Evolutionary conservation across 2,113 vertebrate genomes (phyloP).

Genomic region (Todiramphus saurophagus): DNA sequence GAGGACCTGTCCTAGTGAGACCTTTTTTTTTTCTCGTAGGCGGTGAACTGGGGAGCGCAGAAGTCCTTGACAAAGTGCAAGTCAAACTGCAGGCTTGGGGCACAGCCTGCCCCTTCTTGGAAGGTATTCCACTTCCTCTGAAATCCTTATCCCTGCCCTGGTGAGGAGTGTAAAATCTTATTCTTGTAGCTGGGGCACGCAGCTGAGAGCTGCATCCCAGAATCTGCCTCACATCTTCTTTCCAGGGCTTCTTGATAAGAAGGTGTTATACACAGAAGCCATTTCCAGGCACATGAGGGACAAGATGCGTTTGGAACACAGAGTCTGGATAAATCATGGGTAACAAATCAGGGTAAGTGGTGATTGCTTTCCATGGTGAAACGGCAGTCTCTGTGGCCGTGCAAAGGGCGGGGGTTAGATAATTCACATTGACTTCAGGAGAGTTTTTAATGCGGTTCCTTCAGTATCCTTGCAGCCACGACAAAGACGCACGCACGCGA

Average conservation of each 20-base stretch:
- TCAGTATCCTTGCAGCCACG: not conserved
- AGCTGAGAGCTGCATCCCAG: not conserved
- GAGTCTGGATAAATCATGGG: not conserved
- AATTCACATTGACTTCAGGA: not conserved
- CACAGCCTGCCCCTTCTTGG: not conserved
- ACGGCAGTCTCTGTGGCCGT: not conserved
- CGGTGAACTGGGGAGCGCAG: not conserved
- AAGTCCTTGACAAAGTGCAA: not conserved
- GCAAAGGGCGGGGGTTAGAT: not conserved
- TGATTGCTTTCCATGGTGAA: not conserved
- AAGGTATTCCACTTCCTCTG: not conserved
- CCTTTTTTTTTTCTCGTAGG: not conserved
- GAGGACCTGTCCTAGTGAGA: not conserved
- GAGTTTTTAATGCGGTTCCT: not conserved
- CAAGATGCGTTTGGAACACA: not conserved
- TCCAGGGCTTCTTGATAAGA: not conserved
- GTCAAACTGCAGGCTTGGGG: not conserved
- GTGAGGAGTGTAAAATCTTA: not conserved
- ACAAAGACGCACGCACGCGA: not conserved
- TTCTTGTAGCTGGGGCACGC: not conserved
- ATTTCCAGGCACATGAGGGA: not conserved
- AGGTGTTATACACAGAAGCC: not conserved
- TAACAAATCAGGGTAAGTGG: not conserved
- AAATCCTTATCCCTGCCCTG: not conserved
- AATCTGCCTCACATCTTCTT: not conserved